Evolutionary conservation across 2,797 vertebrate species (phyloP).

Genomic region (Paramormyrops hopkinsi): DNA sequence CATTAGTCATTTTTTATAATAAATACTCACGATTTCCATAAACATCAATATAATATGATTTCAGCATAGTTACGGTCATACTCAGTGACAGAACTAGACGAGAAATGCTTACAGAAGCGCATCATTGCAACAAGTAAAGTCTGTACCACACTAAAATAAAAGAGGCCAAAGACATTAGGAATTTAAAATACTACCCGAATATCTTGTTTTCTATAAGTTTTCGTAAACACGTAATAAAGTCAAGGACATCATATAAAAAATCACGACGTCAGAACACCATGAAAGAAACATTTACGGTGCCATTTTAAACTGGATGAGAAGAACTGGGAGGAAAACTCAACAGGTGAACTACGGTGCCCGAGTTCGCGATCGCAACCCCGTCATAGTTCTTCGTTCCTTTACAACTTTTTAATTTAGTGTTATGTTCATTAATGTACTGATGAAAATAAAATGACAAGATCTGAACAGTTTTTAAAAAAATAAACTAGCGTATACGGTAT

Average conservation of each 20-base stretch:
- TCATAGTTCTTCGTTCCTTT: neutral
- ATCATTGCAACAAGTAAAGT: neutral
- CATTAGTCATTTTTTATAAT: slow-evolving; percentile 14
- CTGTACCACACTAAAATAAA: neutral
- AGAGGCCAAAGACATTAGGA: neutral
- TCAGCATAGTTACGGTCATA: neutral
- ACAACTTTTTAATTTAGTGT: neutral
- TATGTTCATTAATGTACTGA: neutral
- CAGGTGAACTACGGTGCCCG: slow-evolving; percentile 35
- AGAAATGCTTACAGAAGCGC: neutral
- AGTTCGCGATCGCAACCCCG: slow-evolving; percentile 11
- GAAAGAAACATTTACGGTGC: neutral
- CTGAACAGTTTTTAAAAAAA: neutral
- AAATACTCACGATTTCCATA: slow-evolving; percentile 9
- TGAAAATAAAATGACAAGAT: neutral
- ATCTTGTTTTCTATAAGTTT: neutral
- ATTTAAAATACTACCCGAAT: neutral
- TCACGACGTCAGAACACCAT: neutral
- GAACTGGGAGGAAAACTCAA: slow-evolving; percentile 26
- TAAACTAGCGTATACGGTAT: neutral
- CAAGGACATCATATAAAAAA: neutral
- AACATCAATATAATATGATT: neutral
- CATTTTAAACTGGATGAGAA: neutral
- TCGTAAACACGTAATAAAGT: neutral
- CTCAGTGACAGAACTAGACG: neutral